Evolutionary conservation across 92 coral and sea anemone species (phyloP).

Genomic region (Galaxea fascicularis): DNA sequence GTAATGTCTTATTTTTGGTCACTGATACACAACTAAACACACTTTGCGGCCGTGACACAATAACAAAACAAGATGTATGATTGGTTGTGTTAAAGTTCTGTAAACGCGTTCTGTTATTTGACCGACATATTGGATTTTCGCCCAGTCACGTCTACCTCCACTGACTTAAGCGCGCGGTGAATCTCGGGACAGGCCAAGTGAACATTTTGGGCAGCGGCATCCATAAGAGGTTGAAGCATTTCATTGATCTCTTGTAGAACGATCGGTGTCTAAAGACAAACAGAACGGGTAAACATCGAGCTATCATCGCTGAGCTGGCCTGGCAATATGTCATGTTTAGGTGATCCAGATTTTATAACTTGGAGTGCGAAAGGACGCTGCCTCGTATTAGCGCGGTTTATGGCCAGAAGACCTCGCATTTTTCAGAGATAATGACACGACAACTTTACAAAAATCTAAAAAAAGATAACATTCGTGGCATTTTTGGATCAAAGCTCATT

Average conservation of each 20-base stretch:
- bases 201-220: constrained; percentile 75
- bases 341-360: too few relatives aligned
- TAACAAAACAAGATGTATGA: too few relatives aligned
- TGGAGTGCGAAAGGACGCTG: too few relatives aligned
- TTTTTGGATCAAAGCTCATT: too few relatives aligned
- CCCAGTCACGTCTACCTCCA: constrained; percentile 36
- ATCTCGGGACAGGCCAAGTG: constrained; percentile 78
- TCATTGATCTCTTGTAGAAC: constrained; percentile 79
- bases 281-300: background rate
- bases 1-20: background rate
- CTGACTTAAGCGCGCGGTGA: constrained; percentile 61
- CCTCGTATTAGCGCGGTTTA: too few relatives aligned
- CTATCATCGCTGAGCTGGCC: background rate
- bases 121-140: constrained; percentile 16
- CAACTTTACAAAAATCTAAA: too few relatives aligned
- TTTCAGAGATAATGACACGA: too few relatives aligned
- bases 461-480: too few relatives aligned
- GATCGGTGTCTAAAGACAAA: constrained; percentile 66
- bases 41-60: background rate
- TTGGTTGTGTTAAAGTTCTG: background rate
- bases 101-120: too few relatives aligned
- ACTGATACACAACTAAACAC: background rate
- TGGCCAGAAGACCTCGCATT: too few relatives aligned
- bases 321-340: too few relatives aligned
- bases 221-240: constrained; percentile 65